Percentiles rank a stretch among this genome's conserved stretches.
These are phyloP conservation scores for Pocota personata DNA, from an alignment of 2,888 invertebrate species.

Conservation along the genomic window DNA sequence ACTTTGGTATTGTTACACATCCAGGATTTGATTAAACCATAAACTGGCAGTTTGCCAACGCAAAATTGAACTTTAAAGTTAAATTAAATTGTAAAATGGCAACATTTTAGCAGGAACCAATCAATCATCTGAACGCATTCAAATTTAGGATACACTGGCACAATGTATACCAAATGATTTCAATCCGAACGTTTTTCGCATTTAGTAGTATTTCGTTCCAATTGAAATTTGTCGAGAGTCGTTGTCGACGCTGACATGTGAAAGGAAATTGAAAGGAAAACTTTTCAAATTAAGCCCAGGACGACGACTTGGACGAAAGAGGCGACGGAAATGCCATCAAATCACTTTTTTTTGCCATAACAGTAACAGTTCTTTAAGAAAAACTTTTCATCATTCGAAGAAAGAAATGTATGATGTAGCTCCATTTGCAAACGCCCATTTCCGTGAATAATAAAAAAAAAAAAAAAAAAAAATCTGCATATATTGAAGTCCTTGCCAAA, in stretches of 20 bases:
- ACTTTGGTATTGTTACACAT: conserved; percentile 29
- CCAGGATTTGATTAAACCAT: conserved; percentile 34
- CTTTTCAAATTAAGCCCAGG: conserved; percentile 66
- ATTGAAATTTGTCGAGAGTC: conserved; percentile 45
- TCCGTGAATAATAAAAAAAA: conserved; percentile 10
- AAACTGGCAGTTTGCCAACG: conserved; percentile 39
- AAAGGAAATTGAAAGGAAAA: conserved; percentile 61
- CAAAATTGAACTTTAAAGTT: conserved; percentile 12
- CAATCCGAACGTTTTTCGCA: conserved; percentile 30
- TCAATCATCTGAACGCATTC: conserved; percentile 57
- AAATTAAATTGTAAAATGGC: conserved; percentile 42
- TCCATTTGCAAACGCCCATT: conserved; percentile 3
- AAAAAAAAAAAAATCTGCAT: conserved; percentile 37
- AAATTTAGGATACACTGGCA: conserved; percentile 22
- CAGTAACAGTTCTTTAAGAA: conserved; percentile 60
- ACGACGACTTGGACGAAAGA: conserved; percentile 32
- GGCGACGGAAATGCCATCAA: conserved; percentile 59
- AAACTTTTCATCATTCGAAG: conserved; percentile 55
- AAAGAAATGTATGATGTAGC: background rate
- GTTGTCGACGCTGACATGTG: conserved; percentile 44
- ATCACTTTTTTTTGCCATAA: conserved; percentile 52
- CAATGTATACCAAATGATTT: conserved; percentile 36
- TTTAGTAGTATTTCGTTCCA: conserved; percentile 2
- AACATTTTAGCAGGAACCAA: conserved; percentile 29
- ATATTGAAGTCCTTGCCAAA: conserved; percentile 36